Percentiles rank a stretch among this genome's conserved stretches.
These are phyloP conservation scores for Sialia sialis DNA, from an alignment of 2,113 vertebrate genomes.

Conservation along the genomic window DNA sequence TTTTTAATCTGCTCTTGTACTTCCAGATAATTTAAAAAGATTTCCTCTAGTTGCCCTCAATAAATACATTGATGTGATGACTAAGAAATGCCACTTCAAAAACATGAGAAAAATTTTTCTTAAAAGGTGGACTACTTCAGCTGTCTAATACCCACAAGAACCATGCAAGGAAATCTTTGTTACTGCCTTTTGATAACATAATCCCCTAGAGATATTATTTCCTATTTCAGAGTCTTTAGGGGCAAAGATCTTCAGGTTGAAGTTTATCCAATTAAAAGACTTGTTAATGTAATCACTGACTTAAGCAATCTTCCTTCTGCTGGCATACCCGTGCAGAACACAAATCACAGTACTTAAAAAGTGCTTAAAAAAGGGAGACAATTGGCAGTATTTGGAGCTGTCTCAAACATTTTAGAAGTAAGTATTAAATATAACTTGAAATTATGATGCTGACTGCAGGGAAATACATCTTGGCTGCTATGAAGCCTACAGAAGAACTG, in stretches of 20 bases:
- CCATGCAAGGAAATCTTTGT: rapidly evolving
- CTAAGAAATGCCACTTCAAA: not conserved
- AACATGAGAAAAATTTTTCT: not conserved
- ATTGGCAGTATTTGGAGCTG: not conserved
- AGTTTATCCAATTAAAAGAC: not conserved
- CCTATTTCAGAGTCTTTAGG: not conserved
- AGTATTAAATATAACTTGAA: not conserved
- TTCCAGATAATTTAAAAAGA: not conserved
- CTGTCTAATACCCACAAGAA: not conserved
- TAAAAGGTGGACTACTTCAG: not conserved
- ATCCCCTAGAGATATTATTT: not conserved
- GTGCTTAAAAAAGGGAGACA: not conserved
- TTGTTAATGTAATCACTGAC: not conserved
- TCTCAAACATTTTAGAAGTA: not conserved
- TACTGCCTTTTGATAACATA: not conserved
- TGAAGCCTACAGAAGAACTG: not conserved
- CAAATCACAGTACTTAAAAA: not conserved
- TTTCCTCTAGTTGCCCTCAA: not conserved
- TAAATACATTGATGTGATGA: not conserved
- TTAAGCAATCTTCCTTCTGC: not conserved
- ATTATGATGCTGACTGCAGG: not conserved
- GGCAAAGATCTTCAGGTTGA: not conserved
- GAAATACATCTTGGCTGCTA: not conserved
- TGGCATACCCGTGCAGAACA: not conserved
- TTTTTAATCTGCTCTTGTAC: not conserved